Evolutionary conservation across 2,888 invertebrate species (phyloP), one percentile per base, ranked within the genome.

Genomic region (Luperina nickerlii): DNA sequence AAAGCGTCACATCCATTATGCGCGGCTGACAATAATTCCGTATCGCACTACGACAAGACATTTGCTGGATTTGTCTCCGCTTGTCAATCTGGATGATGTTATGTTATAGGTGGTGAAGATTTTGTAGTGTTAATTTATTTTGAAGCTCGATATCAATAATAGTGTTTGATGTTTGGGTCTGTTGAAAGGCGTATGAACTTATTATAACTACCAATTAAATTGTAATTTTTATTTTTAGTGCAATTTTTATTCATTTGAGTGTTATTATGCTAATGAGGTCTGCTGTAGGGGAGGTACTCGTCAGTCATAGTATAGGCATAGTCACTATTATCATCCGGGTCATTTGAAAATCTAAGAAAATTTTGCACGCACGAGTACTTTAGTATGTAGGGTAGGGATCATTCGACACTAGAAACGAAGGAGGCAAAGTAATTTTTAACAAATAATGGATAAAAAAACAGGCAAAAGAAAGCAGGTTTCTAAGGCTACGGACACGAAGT

Each of bases 1-100:
- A 92, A 92, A 91, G 89, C 92, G 92, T 91, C 92, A 93, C 90
- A 90, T 90, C 86, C 90, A 92, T 92, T 93, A 92, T 93, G 83
- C 85, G 89, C 86, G 89, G 92, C 93, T 94, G 93, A 95, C 95
- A 95, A 95, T 95, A 94, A 96, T 95, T 93, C 92, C 91, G 90
- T 75, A 88, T 92, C 91, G 91, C 90, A 91, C 91, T 90, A 90
- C 90, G 89, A 88, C 86, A 88, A 87, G 92, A 91, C 92, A 96
- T 96, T 95, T 95, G 90, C 93, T 93, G 91, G 91, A 94, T 94
- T 94, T 94, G 94, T 94, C 93, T 92, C 92, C 90, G 91, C 90
- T 90, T 93, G 91, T 91, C 90, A 90, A 87, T 78, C 27, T 76
- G 92, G 91, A 93, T 68, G 88, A 86, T 60, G 32, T 91, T 91